Evolutionary conservation across 1,140 invertebrate genomes (phyloP), one percentile per base, ranked within the genome.

Genomic region (Spodoptera frugiperda): DNA sequence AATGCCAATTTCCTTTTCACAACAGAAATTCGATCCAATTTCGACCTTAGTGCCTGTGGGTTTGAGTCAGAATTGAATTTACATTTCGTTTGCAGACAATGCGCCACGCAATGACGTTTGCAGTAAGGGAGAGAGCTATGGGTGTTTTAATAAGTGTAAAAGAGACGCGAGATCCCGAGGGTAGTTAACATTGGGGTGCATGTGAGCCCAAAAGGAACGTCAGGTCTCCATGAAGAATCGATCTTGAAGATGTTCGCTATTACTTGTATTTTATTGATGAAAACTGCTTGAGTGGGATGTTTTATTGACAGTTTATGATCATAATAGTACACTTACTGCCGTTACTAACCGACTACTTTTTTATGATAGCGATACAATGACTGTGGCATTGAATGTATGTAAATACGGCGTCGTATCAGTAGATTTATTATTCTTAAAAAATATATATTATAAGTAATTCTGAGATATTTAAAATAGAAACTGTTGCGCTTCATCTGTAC

Each of bases 41-140:
- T 78, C 78, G 74, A 86, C 82, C 86, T 81, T 88, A 86, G 54
- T 19, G 5, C 8, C 0, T 67, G 48, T 74, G 25, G 46, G 12
- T 67, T 83, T 79, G 65, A 68, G 73, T 82, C 83, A 61, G 65
- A 87, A 84, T 78, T 85, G 83, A 68, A 54, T 76, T 82, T 81
- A 49, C 19, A 30, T 11, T 17, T 30, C 14, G 33, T 44, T 78
- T 14, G 81, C 87, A 92, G 92, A 92, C 92, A 93, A 92, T 92
- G 91, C 91, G 91, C 91, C 89, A 91, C 90, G 90, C 90, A 90
- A 91, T 93, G 92, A 92, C 92, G 92, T 92, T 93, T 92, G 85
- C 80, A 90, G 67, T 59, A 77, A 86, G 79, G 83, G 80, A 72
- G 86, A 86, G 19, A 65, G 78, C 78, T 73, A 76, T 33, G 81